Evolutionary conservation across 2,113 vertebrate genomes (phyloP), one percentile per base, ranked within the genome.

Genomic region (Cebus imitator): DNA sequence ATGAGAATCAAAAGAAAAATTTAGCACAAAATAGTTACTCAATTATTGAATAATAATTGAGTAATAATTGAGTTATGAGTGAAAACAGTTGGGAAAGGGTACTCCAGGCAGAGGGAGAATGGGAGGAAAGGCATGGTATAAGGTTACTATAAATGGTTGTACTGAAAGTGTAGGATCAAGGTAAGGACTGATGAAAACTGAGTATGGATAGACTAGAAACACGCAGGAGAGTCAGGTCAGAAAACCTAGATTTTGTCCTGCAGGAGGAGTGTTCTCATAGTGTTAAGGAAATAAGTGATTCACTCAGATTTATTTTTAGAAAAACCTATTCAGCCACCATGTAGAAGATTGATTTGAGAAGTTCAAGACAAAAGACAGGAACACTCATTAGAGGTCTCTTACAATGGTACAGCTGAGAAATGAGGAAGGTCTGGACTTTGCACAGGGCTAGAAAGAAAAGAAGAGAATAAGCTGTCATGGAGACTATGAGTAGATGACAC

Each of bases 241-340:
- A n/a, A 43, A 48, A 70, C 3, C 18, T 86, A 35, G 25, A 14
- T 35, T 92, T 72, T 55, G 18, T 70, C 2, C 2, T 81, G 6
- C 8, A 0, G 48, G 20, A 66, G 7, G 27, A 95, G 4, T 8
- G 61, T 64, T 32, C 61, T 64, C 17, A 11, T 7, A 8, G 14
- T 35, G 55, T 90, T 78, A 90, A 92, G 21, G 23, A 87, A 90
- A 68, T 27, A 90, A 9, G 1, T 88, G 25, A 37, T 23, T 93
- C 20, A 18, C 23, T 55, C 4, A 75, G 23, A 50, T 85, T 80
- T 92, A 70, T 61, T 95, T 97, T 94, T 72, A 80, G 64, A 70
- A 93, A 80, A 80, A 48, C 35, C 21, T 57, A 37, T 11, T 79
- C 8, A 86, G 66, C 30, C 57, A 48, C 8, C 5, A 50, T 43